phyloP scores from a whole-genome alignment of 2,888 invertebrate genomes.

The Hedya salicella region DNA sequence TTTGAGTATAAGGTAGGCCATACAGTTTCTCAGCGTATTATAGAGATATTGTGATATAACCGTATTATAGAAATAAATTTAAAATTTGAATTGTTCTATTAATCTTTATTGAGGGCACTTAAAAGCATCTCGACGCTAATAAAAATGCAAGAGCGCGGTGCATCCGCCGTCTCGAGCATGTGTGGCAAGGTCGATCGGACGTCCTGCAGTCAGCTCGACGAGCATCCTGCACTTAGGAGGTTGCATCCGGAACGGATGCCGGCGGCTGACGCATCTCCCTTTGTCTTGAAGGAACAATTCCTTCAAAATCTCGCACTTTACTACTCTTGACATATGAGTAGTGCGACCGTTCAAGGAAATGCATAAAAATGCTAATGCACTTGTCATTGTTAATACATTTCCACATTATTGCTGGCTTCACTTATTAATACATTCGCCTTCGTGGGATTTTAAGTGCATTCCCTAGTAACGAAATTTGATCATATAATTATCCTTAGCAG shows the following conservation, averaged over 20 bases:
- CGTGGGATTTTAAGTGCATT: too few relatives aligned
- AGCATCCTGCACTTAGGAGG: slow-evolving; percentile 40
- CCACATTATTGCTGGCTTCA: too few relatives aligned
- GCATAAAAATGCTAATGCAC: too few relatives aligned
- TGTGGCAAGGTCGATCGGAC: slow-evolving; percentile 43
- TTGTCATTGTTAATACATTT: too few relatives aligned
- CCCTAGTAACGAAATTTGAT: too few relatives aligned
- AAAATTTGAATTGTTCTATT: too few relatives aligned
- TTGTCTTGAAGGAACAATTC: slow-evolving; percentile 29
- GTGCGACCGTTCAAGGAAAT: background rate
- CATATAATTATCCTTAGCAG: too few relatives aligned
- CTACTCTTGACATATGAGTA: slow-evolving; percentile 10
- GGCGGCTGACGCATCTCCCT: slow-evolving; percentile 32
- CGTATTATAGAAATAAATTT: too few relatives aligned
- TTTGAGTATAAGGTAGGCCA: too few relatives aligned
- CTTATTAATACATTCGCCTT: too few relatives aligned
- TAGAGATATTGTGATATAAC: too few relatives aligned
- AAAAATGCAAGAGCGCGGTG: slow-evolving; percentile 29
- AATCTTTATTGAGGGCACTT: slow-evolving; percentile 1
- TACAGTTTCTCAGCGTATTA: too few relatives aligned
- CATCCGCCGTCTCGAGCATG: slow-evolving; percentile 39
- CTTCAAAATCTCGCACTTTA: slow-evolving; percentile 20
- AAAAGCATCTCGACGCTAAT: slow-evolving; percentile 15
- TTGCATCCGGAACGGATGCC: slow-evolving; percentile 33
- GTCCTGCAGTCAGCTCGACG: slow-evolving; percentile 36